A percentile compares a stretch with the other conserved stretches of the same genome.
Evolutionary conservation across 64 coral and sea anemone species (phyloP).

Genomic region (Exaiptasia diaphana): DNA sequence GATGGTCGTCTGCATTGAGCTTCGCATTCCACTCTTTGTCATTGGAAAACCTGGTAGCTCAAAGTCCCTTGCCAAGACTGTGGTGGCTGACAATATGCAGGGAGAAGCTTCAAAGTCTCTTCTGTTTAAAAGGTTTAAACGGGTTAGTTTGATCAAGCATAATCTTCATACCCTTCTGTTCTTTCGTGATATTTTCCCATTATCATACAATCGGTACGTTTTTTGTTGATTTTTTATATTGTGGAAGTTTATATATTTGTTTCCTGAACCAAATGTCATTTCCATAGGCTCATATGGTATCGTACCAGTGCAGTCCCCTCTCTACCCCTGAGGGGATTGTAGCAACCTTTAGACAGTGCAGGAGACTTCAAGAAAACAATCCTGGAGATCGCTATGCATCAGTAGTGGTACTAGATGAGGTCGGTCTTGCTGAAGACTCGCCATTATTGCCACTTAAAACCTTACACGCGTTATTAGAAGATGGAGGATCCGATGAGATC

Average conservation of each 20-base stretch:
- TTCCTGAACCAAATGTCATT: neutral
- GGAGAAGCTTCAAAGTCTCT: conserved; percentile 61
- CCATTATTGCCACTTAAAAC: conserved; percentile 84
- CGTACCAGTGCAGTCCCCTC: conserved; percentile 88
- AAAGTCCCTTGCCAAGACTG: conserved; percentile 80
- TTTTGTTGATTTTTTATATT: neutral
- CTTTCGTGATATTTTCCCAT: no score
- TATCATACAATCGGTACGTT: no score
- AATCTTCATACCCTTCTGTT: no score
- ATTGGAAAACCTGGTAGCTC: conserved; percentile 80
- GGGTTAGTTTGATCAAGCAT: no score
- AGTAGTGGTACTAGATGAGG: conserved; percentile 82
- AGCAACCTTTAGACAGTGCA: conserved; percentile 78
- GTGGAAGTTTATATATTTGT: neutral
- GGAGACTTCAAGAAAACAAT: conserved; percentile 78
- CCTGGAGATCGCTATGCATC: conserved; percentile 58
- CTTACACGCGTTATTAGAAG: conserved; percentile 78
- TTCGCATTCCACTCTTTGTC: conserved; percentile 74
- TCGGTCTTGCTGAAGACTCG: conserved; percentile 83
- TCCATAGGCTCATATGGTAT: conserved; percentile 73
- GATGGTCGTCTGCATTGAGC: conserved; percentile 77
- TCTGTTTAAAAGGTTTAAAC: conserved; percentile 70
- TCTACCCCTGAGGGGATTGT: conserved; percentile 89
- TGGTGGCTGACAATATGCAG: conserved; percentile 82
- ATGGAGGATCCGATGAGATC: conserved; percentile 75